phyloP scores from a whole-genome alignment of 2,888 invertebrate species.

The Erebia epiphron region DNA sequence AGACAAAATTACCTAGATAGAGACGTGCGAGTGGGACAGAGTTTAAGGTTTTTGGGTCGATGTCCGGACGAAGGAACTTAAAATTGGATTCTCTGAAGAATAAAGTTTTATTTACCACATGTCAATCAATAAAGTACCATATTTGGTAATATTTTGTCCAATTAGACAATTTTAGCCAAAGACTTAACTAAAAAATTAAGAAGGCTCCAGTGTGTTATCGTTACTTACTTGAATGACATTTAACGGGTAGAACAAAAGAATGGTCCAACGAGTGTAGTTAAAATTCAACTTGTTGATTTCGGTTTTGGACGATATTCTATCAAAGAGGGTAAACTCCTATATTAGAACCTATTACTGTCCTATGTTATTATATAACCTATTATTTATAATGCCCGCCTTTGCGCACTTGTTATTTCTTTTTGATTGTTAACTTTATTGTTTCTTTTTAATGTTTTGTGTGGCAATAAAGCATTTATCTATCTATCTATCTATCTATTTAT shows the following conservation, averaged over 20 bases:
- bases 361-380: too few species aligned
- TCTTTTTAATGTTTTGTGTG: too few species aligned
- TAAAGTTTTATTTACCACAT: slow-evolving; percentile 59
- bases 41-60: slow-evolving; percentile 78
- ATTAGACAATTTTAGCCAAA: neutral
- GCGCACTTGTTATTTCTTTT: too few species aligned
- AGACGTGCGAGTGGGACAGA: slow-evolving; percentile 61
- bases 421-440: too few species aligned
- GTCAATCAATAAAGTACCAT: slow-evolving; percentile 36
- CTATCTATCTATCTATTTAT: too few species aligned
- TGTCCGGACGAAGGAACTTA: slow-evolving; percentile 78
- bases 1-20: slow-evolving; percentile 62
- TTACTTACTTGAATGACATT: neutral
- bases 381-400: too few species aligned
- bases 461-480: too few species aligned
- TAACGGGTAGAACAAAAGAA: neutral
- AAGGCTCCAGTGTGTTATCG: neutral
- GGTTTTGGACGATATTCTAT: neutral
- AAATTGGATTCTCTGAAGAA: slow-evolving; percentile 75
- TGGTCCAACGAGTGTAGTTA: neutral
- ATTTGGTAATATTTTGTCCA: neutral
- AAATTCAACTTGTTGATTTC: neutral
- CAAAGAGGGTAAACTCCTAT: too few species aligned
- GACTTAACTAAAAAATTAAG: neutral
- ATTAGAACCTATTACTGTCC: too few species aligned